A percentile compares a stretch with the other conserved stretches of the same genome.
Conservation (phyloP, 2,888 invertebrate genomes). For the Patella depressa region DNA sequence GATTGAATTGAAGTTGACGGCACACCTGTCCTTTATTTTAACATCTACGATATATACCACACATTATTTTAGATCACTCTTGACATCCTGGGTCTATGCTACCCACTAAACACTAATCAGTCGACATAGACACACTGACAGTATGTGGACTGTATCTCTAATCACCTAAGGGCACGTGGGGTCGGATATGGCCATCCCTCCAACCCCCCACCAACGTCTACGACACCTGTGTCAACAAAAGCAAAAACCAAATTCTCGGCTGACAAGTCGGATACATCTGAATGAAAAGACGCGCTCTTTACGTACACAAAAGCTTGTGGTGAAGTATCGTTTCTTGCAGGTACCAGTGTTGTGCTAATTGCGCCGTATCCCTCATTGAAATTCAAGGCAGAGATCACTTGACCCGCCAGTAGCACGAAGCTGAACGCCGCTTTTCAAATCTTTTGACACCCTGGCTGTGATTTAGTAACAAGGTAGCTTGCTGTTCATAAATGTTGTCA, state of each 20-base stretch:
- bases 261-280: constrained; percentile 2
- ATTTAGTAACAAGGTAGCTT: constrained; percentile 9
- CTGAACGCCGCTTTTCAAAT: constrained; percentile 7
- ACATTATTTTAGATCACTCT: too few species aligned
- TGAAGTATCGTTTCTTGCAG: constrained; percentile 10
- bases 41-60: too few species aligned
- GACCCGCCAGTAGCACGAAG: constrained; percentile 2
- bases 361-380: constrained; percentile 7
- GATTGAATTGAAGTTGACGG: too few species aligned
- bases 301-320: constrained; percentile 6
- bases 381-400: constrained; percentile 10
- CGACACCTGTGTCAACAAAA: constrained; percentile 7
- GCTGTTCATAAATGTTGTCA: constrained; percentile 9
- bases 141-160: background rate
- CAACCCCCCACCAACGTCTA: constrained; percentile 1
- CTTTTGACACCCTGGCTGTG: constrained; percentile 3
- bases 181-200: background rate
- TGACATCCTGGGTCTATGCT: too few species aligned
- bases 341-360: constrained; percentile 11
- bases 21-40: too few species aligned
- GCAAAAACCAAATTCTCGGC: background rate
- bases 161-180: background rate
- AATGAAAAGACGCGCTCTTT: constrained; percentile 2
- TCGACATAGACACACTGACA: too few species aligned
- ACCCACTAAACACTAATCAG: too few species aligned